Evolutionary conservation across 2,113 vertebrate genomes (phyloP), one percentile per base, ranked within the genome.

Genomic region (Zapus hudsonius): DNA sequence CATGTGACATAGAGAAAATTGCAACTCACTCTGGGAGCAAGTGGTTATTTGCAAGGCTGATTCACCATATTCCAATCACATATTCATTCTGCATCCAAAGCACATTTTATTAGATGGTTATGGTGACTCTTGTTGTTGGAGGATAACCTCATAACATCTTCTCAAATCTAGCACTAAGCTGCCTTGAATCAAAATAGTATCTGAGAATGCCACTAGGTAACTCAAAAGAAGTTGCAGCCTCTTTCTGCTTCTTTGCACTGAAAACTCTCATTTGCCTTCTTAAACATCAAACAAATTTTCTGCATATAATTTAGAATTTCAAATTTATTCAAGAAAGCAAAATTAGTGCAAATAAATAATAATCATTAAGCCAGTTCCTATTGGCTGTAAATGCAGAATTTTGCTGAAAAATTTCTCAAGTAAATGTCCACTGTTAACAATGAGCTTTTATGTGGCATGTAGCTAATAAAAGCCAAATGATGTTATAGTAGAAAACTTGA

Each of bases 1-100:
- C 87, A 88, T 75, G 79, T 95, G 94, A 95, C 75, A 87, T 80
- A 75, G 16, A 82, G 70, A 36, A 92, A 95, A 96, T 93, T 93
- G 69, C 70, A 82, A 38, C 69, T 91, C 6, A 2, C 85, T 94
- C 69, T 69, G 69, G 85, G 74, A 91, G 27, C 75, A 83, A 95
- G 38, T 75, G 75, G 89, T 55, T 83, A 76, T 95, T 95, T 87
- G 84, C 89, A 91, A 94, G 83, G 80, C 72, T 61, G 88, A 70
- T 95, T 78, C 29, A 82, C 55, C 69, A 57, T 86, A 86, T 93
- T 96, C 75, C 84, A 90, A 90, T 89, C 90, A 73, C 90, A 89
- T 55, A 44, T 19, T 76, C 90, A 83, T 92, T 95, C 91, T 88
- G 83, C 25, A 81, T 75, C 88, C 73, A 59, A 55, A 72, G 38